Evolutionary conservation across 1,140 invertebrate genomes (phyloP), one percentile per base, ranked within the genome.

Genomic region (Apis florea): DNA sequence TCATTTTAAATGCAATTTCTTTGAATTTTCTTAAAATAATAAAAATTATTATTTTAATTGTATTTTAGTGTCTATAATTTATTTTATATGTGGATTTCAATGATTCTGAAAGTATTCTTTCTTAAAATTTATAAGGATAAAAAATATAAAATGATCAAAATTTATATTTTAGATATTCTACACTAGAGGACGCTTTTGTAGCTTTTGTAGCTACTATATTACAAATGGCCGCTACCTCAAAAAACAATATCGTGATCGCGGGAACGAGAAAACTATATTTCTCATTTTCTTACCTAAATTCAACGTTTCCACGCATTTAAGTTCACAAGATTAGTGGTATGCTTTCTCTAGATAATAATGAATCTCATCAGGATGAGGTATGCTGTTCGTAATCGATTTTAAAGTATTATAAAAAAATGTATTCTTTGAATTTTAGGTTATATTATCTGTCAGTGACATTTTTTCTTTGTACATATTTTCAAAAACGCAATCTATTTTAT

Each of bases 321-420:
- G 19, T 24, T 19, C 19, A 2, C n/a, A 71, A 90, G 87, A 88
- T 87, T 80, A 56, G 53, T 83, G 81, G 67, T 66, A 92, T 92
- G 91, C 67, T 91, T 78, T 91, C 89, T 15, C 54, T 89, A 70
- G 88, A 91, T 56, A 83, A 80, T 51, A 90, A 85, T 70, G 85
- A 83, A 59, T 71, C 78, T 66, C 72, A 88, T 19, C 86, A 89
- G 40, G 88, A 91, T 26, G 86, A 91, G 87, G 91, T 91, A 78
- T 81, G 86, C 78, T 2, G 6, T 9, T 21, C n/a, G 8, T 6
- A 64, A 11, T n/a, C 8, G 17, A 68, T 54, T 40, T 49, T 5
- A 26, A 31, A 11, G 12, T 53, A 6, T 64, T 53, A 17, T 21
- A 47, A 67, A 49, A n/a, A 56, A 51, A 1, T 74, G 11, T 49